These are phyloP conservation scores for Rhabditophanes sp. DNA, from an alignment of 2,888 invertebrate species.

Conservation along the genomic window DNA sequence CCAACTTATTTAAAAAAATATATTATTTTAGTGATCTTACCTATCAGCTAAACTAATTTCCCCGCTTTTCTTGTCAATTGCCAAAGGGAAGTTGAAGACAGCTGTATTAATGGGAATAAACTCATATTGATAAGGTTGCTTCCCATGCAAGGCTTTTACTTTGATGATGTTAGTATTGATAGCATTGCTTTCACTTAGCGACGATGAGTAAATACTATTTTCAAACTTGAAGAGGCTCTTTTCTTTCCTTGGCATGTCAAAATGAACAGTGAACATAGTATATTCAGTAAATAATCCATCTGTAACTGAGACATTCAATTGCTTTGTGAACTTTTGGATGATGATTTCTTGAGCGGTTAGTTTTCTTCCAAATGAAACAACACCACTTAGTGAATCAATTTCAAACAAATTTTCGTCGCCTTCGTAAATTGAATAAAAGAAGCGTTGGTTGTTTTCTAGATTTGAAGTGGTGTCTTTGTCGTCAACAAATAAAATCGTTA, in stretches of 20 bases:
- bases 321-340: constrained; percentile 19
- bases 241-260: constrained; percentile 12
- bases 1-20: no score
- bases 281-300: constrained; percentile 86
- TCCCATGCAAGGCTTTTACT: no score
- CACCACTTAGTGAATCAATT: constrained; percentile 19
- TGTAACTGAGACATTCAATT: constrained; percentile 77
- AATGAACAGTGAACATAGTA: constrained; percentile 49
- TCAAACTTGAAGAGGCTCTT: constrained; percentile 7
- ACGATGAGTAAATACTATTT: no score
- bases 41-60: no score
- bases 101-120: no score
- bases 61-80: no score
- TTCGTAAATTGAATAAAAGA: constrained; percentile 24
- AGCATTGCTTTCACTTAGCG: no score
- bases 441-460: constrained; percentile 12
- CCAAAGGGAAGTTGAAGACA: no score
- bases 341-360: constrained; percentile 23
- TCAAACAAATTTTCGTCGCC: constrained; percentile 32
- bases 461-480: constrained; percentile 23
- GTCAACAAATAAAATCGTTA: constrained; percentile 20
- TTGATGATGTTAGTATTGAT: no score
- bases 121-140: no score
- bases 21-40: no score
- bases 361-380: constrained; percentile 16